phyloP scores from a whole-genome alignment of 1,140 invertebrate species.

The Scaptomyza pallida region DNA sequence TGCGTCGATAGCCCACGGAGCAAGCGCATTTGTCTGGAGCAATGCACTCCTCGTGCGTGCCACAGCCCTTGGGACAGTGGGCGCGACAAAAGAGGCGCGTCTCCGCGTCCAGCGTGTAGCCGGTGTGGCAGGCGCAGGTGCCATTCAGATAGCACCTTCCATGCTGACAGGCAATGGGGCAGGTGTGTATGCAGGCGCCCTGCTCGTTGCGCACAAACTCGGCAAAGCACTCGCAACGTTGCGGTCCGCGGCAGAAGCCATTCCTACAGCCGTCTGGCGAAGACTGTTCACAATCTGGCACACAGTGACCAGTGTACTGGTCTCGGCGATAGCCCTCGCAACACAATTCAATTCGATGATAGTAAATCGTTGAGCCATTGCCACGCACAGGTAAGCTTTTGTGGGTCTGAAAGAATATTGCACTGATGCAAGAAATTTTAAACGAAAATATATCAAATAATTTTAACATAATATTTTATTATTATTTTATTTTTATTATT shows the following conservation, averaged over 20 bases:
- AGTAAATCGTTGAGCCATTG: constrained; percentile 73
- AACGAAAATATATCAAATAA: too few species aligned
- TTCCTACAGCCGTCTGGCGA: constrained; percentile 85
- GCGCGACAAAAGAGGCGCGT: constrained; percentile 85
- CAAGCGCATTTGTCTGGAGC: constrained; percentile 86
- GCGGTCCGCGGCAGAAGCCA: constrained; percentile 85
- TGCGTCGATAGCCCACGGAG: constrained; percentile 85
- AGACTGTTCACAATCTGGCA: constrained; percentile 84
- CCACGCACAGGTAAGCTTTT: constrained; percentile 47
- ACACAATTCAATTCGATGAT: constrained; percentile 85
- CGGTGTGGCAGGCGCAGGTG: constrained; percentile 87
- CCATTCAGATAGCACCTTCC: constrained; percentile 83
- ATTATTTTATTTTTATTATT: background rate
- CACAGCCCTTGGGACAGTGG: constrained; percentile 56
- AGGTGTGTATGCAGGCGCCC: constrained; percentile 73
- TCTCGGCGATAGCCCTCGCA: constrained; percentile 86
- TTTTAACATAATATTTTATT: too few species aligned
- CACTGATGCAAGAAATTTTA: constrained; percentile 35
- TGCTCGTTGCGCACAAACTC: constrained; percentile 85
- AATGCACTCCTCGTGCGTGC: constrained; percentile 84
- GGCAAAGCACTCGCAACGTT: constrained; percentile 86
- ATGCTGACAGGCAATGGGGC: constrained; percentile 80
- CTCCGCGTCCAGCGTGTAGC: constrained; percentile 85
- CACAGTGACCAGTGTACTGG: constrained; percentile 85
- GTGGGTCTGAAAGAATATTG: constrained; percentile 68